These are phyloP conservation scores for Aculops lycopersici DNA, from an alignment of 1,140 invertebrate genomes.

Conservation along the genomic window DNA sequence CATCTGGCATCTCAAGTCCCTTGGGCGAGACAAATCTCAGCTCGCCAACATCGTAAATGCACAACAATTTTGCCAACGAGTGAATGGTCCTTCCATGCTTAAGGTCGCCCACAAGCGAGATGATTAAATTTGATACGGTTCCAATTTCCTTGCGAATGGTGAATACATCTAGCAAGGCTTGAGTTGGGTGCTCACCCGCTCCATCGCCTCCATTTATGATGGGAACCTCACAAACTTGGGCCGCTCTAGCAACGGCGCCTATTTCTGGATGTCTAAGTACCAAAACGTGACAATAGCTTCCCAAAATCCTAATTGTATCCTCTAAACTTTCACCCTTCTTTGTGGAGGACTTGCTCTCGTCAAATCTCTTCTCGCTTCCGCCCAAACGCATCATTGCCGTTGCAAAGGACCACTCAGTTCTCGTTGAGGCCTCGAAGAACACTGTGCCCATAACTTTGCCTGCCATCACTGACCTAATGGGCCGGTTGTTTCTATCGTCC, in stretches of 20 bases:
- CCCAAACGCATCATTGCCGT: conserved; percentile 82
- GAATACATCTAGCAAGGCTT: conserved; percentile 83
- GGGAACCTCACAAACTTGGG: conserved; percentile 44
- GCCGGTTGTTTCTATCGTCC: conserved; percentile 41
- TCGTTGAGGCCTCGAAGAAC: conserved; percentile 86
- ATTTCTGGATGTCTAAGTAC: conserved; percentile 70
- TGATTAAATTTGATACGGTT: conserved; percentile 74
- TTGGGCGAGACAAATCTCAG: conserved; percentile 58
- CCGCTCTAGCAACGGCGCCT: conserved; percentile 49
- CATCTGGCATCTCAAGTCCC: conserved; percentile 56
- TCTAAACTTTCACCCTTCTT: conserved; percentile 87
- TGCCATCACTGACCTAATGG: conserved; percentile 8
- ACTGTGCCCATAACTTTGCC: conserved; percentile 80
- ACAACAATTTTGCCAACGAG: conserved; percentile 59
- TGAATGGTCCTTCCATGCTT: conserved; percentile 94
- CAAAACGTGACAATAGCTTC: conserved; percentile 36
- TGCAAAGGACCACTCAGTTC: conserved; percentile 77
- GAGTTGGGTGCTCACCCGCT: conserved; percentile 87
- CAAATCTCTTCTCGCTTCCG: conserved; percentile 56
- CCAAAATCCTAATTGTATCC: conserved; percentile 22
- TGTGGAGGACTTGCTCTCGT: conserved; percentile 56
- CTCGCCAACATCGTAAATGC: conserved; percentile 47
- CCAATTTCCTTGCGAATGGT: conserved; percentile 95
- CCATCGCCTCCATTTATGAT: conserved; percentile 94
- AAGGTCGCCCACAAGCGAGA: conserved; percentile 52